A percentile compares a stretch with the other conserved stretches of the same genome.
These are phyloP conservation scores for Parascotia fuliginaria DNA, from an alignment of 2,888 invertebrate genomes.

Conservation along the genomic window DNA sequence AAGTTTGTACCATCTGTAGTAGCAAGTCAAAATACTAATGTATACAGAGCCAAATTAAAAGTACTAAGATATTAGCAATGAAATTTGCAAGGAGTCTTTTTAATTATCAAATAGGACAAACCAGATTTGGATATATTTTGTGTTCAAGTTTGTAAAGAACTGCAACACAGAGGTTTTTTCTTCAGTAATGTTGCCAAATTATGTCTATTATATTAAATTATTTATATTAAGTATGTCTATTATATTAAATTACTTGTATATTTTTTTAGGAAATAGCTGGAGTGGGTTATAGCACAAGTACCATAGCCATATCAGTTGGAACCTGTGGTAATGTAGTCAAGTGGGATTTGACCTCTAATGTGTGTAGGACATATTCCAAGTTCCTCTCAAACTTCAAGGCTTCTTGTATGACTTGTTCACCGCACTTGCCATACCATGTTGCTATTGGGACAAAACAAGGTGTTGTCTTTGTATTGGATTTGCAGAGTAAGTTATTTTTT, in stretches of 20 bases:
- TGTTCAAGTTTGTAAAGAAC: no score
- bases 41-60: no score
- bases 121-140: no score
- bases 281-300: conserved; percentile 77
- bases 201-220: no score
- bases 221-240: no score
- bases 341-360: conserved; percentile 83
- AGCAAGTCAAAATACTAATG: no score
- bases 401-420: conserved; percentile 69
- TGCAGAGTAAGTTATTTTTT: conserved; percentile 56
- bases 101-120: no score
- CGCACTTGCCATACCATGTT: conserved; percentile 61
- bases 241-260: neutral
- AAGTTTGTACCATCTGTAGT: no score
- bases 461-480: conserved; percentile 70
- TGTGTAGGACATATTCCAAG: conserved; percentile 62
- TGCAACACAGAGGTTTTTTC: no score
- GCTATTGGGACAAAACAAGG: conserved; percentile 81
- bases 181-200: no score
- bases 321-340: conserved; percentile 74
- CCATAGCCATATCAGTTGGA: conserved; percentile 79
- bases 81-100: no score
- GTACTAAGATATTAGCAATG: no score
- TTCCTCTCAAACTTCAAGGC: conserved; percentile 65
- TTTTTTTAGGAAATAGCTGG: conserved; percentile 68